Conservation (phyloP, 2,797 vertebrate species). For the Sebastolobus alascanus region DNA sequence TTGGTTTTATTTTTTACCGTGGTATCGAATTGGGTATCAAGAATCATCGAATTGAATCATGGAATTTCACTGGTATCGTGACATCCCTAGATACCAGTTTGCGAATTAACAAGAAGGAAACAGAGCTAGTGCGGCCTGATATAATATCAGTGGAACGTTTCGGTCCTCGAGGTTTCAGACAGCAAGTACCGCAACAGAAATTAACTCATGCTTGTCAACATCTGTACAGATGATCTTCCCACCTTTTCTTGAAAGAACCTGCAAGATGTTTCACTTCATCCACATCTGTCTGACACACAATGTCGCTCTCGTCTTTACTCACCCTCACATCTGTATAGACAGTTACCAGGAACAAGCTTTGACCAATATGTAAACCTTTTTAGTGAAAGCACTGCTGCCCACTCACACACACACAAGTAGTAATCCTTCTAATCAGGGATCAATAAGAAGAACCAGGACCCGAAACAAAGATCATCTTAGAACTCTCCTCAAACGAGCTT, state of each 20-base stretch:
- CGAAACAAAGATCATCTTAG: conserved; percentile 18
- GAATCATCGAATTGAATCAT: too few relatives aligned
- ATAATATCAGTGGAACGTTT: too few relatives aligned
- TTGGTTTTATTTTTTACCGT: too few relatives aligned
- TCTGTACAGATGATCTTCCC: background rate
- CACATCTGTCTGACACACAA: background rate
- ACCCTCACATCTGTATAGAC: background rate
- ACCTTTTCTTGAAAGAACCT: background rate
- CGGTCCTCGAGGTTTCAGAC: too few relatives aligned
- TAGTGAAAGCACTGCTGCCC: background rate
- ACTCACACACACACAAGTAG: conserved; percentile 1
- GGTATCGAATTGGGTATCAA: too few relatives aligned
- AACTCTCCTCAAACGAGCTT: conserved; percentile 28
- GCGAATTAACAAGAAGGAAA: too few relatives aligned
- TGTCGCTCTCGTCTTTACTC: background rate
- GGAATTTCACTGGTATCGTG: too few relatives aligned
- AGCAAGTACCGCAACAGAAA: too few relatives aligned
- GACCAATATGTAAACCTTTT: background rate
- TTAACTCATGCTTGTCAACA: too few relatives aligned
- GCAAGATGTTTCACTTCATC: background rate
- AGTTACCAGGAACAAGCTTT: background rate
- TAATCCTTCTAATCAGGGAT: conserved; percentile 37
- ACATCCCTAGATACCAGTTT: too few relatives aligned
- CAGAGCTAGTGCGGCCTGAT: too few relatives aligned
- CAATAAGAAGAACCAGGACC: conserved; percentile 31